phyloP scores from a whole-genome alignment of 2,113 vertebrate genomes.

The Mellivora capensis region DNA sequence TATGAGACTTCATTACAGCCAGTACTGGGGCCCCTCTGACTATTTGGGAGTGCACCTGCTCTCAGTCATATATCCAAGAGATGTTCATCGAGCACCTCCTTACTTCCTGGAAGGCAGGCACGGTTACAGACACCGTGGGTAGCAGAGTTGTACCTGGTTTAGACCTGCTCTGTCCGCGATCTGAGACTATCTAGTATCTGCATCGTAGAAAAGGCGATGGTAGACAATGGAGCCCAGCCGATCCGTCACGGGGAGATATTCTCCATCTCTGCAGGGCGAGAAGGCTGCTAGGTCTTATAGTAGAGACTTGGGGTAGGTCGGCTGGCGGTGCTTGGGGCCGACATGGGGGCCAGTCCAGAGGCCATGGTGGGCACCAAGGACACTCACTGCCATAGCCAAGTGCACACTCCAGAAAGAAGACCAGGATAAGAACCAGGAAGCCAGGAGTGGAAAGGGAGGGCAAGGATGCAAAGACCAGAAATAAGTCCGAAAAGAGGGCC shows the following conservation, averaged over 20 bases:
- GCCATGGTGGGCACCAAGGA: background rate
- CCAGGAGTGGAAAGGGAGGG: background rate
- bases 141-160: background rate
- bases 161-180: background rate
- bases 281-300: background rate
- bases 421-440: background rate
- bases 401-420: background rate
- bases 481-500: background rate
- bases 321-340: rapidly evolving
- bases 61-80: background rate
- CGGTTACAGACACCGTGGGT: background rate
- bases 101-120: background rate
- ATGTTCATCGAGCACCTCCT: background rate
- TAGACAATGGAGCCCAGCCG: background rate
- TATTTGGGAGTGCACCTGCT: background rate
- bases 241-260: background rate
- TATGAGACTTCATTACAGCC: background rate
- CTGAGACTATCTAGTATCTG: background rate
- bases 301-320: background rate
- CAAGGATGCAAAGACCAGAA: rapidly evolving
- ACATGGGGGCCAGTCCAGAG: background rate
- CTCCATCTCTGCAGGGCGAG: background rate
- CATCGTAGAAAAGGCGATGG: background rate
- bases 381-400: background rate
- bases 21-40: background rate